Percentiles rank a stretch among this genome's conserved stretches.
Conservation (phyloP, 2,113 vertebrate genomes). For the Ciconia maguari region DNA sequence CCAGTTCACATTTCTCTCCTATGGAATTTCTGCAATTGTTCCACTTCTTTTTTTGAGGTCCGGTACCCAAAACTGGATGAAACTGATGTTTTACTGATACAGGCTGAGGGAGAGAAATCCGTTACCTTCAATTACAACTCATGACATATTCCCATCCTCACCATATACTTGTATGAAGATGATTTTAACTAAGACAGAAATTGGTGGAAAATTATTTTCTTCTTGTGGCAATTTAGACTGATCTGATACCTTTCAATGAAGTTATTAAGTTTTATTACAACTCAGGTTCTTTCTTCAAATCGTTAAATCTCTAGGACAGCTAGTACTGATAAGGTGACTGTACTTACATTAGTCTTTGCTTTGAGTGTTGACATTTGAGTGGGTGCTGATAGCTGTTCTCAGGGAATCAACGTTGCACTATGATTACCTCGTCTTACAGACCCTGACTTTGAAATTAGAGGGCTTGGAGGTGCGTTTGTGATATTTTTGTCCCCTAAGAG, state of each 20-base stretch:
- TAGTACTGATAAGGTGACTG: constrained; percentile 17
- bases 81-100: neutral
- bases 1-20: neutral
- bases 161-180: neutral
- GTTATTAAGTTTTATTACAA: constrained; percentile 27
- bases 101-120: neutral
- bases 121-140: neutral
- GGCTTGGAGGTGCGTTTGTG: neutral
- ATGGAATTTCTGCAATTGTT: neutral
- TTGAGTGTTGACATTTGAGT: neutral
- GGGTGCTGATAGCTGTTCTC: neutral
- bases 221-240: neutral
- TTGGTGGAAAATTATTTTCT: neutral
- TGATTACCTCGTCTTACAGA: neutral
- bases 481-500: neutral
- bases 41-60: neutral
- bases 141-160: neutral
- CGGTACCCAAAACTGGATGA: neutral
- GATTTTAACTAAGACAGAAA: neutral
- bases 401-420: neutral
- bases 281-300: neutral
- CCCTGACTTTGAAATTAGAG: neutral
- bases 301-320: neutral
- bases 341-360: neutral
- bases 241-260: neutral